Evolutionary conservation across 2,797 vertebrate species (phyloP).

Genomic region (Rhinatrema bivittatum): DNA sequence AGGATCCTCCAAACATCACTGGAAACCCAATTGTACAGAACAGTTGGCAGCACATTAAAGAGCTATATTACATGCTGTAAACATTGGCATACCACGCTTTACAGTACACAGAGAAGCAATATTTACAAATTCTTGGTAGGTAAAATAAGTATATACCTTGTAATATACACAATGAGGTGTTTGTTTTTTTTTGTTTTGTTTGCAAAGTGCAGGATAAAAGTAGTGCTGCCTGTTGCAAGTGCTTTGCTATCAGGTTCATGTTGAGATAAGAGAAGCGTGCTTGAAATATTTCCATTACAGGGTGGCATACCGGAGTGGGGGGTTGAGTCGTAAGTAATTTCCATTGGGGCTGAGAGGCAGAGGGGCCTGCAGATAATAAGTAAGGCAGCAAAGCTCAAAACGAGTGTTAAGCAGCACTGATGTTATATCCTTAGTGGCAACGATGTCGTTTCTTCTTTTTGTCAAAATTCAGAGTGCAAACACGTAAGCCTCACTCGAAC

Average conservation of each 20-base stretch:
- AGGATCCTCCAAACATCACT: constrained; percentile 58
- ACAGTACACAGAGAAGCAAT: constrained; percentile 76
- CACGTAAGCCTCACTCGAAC: constrained; percentile 66
- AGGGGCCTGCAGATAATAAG: too few relatives aligned
- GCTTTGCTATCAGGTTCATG: constrained; percentile 44
- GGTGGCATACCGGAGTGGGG: too few relatives aligned
- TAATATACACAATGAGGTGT: constrained; percentile 41
- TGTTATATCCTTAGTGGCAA: constrained; percentile 46
- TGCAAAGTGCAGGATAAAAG: constrained; percentile 67
- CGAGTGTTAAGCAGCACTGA: constrained; percentile 65
- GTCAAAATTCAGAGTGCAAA: constrained; percentile 72
- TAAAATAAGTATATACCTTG: constrained; percentile 42
- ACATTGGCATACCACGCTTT: constrained; percentile 85
- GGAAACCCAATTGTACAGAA: constrained; percentile 63
- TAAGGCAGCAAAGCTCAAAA: constrained; percentile 76
- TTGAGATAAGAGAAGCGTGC: constrained; percentile 43
- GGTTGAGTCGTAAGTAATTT: too few relatives aligned
- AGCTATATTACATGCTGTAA: constrained; percentile 88
- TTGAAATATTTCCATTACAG: too few relatives aligned
- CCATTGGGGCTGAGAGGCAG: constrained; percentile 35
- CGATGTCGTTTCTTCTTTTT: constrained; percentile 36
- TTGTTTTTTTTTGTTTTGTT: too few relatives aligned
- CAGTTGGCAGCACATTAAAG: constrained; percentile 75
- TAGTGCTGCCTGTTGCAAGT: constrained; percentile 50
- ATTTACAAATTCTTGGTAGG: constrained; percentile 73